These are phyloP conservation scores for Intellagama lesueurii DNA, from an alignment of 2,797 vertebrate species.

Conservation along the genomic window DNA sequence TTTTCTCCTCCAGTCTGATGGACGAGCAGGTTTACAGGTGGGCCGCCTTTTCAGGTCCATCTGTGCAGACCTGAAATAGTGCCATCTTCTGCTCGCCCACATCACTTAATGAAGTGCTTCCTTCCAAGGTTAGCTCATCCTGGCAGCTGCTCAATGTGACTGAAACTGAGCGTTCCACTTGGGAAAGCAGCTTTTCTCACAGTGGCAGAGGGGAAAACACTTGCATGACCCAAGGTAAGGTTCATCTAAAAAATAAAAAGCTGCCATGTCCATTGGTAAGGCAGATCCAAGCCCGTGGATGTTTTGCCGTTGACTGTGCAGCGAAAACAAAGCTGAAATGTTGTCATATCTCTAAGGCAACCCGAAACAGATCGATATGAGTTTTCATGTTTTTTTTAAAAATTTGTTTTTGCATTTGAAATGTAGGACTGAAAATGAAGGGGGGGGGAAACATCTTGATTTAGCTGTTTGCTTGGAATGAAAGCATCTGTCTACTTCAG, in stretches of 20 bases:
- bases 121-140: conserved; percentile 45
- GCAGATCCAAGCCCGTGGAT: not conserved
- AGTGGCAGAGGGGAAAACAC: not conserved
- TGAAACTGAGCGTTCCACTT: conserved; percentile 25
- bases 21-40: not conserved
- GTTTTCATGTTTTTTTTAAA: too few relatives aligned
- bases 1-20: too few relatives aligned
- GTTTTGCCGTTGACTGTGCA: too few relatives aligned
- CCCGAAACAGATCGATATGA: too few relatives aligned
- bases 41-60: not conserved
- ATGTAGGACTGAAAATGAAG: not conserved
- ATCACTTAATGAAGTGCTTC: conserved; percentile 52
- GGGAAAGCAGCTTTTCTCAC: not conserved
- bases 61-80: conserved; percentile 29
- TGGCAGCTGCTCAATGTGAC: conserved; percentile 57
- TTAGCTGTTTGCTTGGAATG: too few relatives aligned
- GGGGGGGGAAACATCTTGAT: too few relatives aligned
- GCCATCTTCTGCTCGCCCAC: conserved; percentile 55
- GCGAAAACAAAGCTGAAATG: too few relatives aligned
- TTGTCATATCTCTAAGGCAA: too few relatives aligned
- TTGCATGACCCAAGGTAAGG: too few relatives aligned
- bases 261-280: not conserved
- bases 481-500: too few relatives aligned
- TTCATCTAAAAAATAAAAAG: too few relatives aligned
- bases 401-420: not conserved